Evolutionary conservation across 1,140 invertebrate species (phyloP), one percentile per base, ranked within the genome.

Genomic region (Pygmarrhopalites habei): DNA sequence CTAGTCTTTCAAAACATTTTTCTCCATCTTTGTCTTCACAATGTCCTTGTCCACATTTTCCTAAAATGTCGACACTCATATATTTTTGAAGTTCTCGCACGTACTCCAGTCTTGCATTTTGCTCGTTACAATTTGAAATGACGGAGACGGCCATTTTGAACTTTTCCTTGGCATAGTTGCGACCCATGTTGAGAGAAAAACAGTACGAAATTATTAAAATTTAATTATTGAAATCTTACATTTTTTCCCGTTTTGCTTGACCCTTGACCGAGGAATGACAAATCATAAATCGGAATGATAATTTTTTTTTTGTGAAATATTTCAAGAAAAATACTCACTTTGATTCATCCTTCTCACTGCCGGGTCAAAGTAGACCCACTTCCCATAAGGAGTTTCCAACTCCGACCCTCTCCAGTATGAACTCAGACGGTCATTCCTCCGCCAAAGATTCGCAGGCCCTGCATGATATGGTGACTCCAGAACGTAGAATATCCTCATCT

Each of bases 331-430:
- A 15, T 7, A 15, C 15, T 35, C 21, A 52, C 49, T 26, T 52
- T 52, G n/a, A n/a, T n/a, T n/a, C n/a, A 28, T 52, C 25, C 14
- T 15, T 26, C 49, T 4, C 14, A 56, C 21, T 39, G 2, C 35
- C 14, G 35, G 29, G 25, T 35, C 23, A 23, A 35, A 56, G 30
- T 56, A 92, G 26, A 88, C 85, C 88, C 90, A 98, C 70, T 88
- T 85, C 74, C 93, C 92, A 73, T 98, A 98, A 0, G 94, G 94
- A 0, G 94, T 86, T 1, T 96, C 92, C 62, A 98, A 85, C 70
- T 95, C 93, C 25, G 91, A 95, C 74, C 97, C 94, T 41, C 62
- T n/a, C 62, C 62, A 64, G 28, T 62, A 62, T 2, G 51, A 41
- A 1, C 35, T 25, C 21, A 62, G 25, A n/a, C 55, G 26, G 10